phyloP scores from a whole-genome alignment of 2,888 invertebrate species.

The Zhuqinia jingwanae region DNA sequence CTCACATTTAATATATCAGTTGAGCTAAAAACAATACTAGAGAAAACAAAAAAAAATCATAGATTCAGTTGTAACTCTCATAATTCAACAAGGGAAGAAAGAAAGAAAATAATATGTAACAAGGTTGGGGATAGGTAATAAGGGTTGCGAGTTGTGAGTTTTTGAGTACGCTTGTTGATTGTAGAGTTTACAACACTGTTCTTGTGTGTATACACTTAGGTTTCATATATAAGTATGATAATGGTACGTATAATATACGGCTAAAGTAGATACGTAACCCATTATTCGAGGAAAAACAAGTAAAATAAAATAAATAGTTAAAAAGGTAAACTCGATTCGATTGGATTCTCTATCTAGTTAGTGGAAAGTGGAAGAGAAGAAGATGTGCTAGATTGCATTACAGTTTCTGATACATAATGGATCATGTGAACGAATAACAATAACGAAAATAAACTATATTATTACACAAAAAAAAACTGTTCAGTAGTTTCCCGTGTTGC shows the following conservation, averaged over 20 bases:
- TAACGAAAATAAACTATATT: not conserved
- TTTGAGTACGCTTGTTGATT: not conserved
- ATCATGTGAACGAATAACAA: conserved; percentile 70
- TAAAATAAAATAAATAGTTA: conserved; percentile 48
- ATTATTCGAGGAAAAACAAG: conserved; percentile 31
- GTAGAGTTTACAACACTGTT: not conserved
- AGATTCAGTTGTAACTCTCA: conserved; percentile 67
- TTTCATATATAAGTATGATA: too few species aligned
- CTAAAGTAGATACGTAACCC: too few species aligned
- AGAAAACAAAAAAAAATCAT: conserved; percentile 63
- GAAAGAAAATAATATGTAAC: not conserved
- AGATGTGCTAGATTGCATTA: conserved; percentile 56
- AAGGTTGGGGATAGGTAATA: conserved; percentile 28
- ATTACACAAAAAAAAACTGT: conserved; percentile 17
- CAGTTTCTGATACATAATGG: conserved; percentile 66
- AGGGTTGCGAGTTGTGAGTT: not conserved
- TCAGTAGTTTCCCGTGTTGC: conserved; percentile 22
- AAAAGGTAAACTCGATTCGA: conserved; percentile 33
- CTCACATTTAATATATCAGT: conserved; percentile 33
- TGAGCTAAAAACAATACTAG: conserved; percentile 15
- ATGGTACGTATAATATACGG: too few species aligned
- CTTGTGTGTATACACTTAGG: not conserved
- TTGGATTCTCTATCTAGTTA: conserved; percentile 27
- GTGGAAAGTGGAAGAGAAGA: conserved; percentile 29
- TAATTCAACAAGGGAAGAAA: conserved; percentile 61